Evolutionary conservation across 2,888 invertebrate species (phyloP), one percentile per base, ranked within the genome.

Genomic region (Drosophila mercatorum): DNA sequence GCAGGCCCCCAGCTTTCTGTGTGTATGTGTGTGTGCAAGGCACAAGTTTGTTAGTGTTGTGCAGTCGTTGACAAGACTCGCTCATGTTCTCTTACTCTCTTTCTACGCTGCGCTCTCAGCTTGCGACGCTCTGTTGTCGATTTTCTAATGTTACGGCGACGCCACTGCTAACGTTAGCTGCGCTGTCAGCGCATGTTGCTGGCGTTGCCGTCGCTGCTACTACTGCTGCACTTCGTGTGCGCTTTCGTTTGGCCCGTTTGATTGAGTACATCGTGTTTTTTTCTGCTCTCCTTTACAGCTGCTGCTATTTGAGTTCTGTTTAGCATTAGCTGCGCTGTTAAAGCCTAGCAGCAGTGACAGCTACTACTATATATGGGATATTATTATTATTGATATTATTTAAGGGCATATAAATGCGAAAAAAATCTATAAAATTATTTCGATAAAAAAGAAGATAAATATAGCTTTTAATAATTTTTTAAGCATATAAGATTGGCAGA

Each of bases 21-120:
- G 12, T 46, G 31, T 17, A 40, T 59, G 40, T 47, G 31, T 17
- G 49, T 59, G 40, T 47, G 28, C 17, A 10, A 44, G 58, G 49
- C 67, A 53, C 71, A 83, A 80, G 59, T 60, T 40, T 68, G 49
- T 66, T 69, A 17, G 83, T 85, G 77, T 79, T 86, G 79, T 85
- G 86, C 70, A 85, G 77, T 73, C 88, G 77, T 75, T 59, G 34
- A 4, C 65, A 78, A 78, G 72, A 77, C 75, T 78, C 36, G 31
- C 55, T 52, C 46, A 34, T 36, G 40, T 52, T 40, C 58, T 53
- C 26, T 53, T n/a, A 8, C 2, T 26, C 34, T 59, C 74, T 75
- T 47, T 10, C 2, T 12, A 55, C 3, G n/a, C 1, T 55, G 14
- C 6, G 53, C 12, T 38, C 14, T 57, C 34, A 43, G 40, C 60